These are phyloP conservation scores for Ifrita kowaldi DNA, from an alignment of 2,113 vertebrate genomes.

Conservation along the genomic window DNA sequence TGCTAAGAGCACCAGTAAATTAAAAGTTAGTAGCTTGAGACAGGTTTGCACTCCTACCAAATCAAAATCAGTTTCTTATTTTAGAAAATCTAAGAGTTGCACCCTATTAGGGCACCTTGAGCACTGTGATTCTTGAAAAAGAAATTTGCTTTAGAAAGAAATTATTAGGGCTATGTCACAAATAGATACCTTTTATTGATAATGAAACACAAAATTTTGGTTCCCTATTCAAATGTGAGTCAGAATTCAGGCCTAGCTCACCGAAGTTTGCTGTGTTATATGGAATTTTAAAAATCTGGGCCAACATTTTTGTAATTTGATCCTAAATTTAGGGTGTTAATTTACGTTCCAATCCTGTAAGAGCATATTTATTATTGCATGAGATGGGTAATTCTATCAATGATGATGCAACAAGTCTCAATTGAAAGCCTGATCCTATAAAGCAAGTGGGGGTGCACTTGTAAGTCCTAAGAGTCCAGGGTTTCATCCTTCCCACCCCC, in stretches of 20 bases:
- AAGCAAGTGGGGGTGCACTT: background rate
- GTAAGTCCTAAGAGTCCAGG: background rate
- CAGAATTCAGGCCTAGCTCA: background rate
- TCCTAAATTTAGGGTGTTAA: background rate
- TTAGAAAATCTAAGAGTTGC: background rate
- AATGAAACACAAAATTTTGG: background rate
- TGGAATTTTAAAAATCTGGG: background rate
- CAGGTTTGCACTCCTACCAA: background rate
- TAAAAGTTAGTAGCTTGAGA: slow-evolving; percentile 24
- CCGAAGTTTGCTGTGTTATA: background rate
- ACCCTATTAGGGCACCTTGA: background rate
- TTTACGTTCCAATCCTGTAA: background rate
- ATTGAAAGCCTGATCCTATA: background rate
- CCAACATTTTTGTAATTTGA: background rate
- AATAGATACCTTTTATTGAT: background rate
- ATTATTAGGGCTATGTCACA: background rate
- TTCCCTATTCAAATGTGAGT: background rate
- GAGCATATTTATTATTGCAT: background rate
- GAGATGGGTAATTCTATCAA: background rate
- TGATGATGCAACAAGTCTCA: background rate
- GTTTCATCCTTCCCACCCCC: background rate
- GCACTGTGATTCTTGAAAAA: background rate
- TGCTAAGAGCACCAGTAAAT: slow-evolving; percentile 19
- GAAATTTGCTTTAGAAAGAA: background rate
- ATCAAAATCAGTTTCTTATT: background rate